Base-by-base conservation (phyloP, 2,113 vertebrate species). In the Mesitornis unicolor region DNA sequence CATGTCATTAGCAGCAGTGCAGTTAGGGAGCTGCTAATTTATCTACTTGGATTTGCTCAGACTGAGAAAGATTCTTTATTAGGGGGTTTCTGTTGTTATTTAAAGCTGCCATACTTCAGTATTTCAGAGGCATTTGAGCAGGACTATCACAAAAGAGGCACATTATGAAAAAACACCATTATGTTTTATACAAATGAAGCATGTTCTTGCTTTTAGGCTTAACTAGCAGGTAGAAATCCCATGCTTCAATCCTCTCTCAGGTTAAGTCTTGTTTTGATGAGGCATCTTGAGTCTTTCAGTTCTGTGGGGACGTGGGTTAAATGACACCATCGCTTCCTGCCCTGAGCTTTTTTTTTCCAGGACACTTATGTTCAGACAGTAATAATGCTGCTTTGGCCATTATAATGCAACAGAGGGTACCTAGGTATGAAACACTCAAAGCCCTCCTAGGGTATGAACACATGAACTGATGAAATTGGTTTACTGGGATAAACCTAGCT, bases 21-120 rank as follows among this genome's bases (percentile, higher is more conserved):
- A 67, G 74, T 84, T 90, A 76, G 73, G 38, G 35, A 42, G 20
- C 57, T 89, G 73, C 67, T 96, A 89, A 93, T 96, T 96, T 94
- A 91, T 84, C 78, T 91, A 6, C 87, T 92, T 81, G 61, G 65
- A 78, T 59, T 87, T 60, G 53, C 78, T 84, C 48, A 65, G 70
- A 31, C 28, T 28, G 31, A 40, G 59, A 45, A 63, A 91, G 40
- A 71, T 78, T 84, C 79, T 80, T 69, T 85, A 86, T 74, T 50
- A 35, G 22, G 74, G 74, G 22, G 9, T 54, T 91, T 92, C 61
- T 87, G 79, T 31, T 87, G 48, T 75, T 87, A 78, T 50, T 89
- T 89, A 95, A 85, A 91, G 45, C 57, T 95, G 16, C 14, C 4
- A 0, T 64, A 53, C 80, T 79, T 89, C 61, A 78, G n/a, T 28